These are phyloP conservation scores for Ceratotherium simum DNA, from an alignment of 2,113 vertebrate genomes.

Conservation along the genomic window DNA sequence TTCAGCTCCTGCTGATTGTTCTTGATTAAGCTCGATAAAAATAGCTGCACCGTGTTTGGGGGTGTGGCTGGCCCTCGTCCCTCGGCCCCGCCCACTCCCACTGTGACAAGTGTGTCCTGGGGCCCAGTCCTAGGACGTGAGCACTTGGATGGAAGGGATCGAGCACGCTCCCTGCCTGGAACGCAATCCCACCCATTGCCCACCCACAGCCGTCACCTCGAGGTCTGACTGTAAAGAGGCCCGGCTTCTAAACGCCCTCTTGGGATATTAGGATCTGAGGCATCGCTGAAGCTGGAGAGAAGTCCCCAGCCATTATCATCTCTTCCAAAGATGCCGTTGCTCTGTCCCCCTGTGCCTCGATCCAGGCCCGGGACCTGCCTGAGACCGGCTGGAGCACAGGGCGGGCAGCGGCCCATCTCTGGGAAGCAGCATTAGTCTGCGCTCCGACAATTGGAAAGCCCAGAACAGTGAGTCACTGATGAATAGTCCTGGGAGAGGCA, in stretches of 20 bases:
- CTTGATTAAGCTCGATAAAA: slow-evolving; percentile 86
- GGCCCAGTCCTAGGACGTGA: neutral
- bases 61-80: slow-evolving; percentile 44
- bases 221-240: neutral
- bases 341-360: neutral
- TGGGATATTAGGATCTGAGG: neutral
- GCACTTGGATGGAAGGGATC: neutral
- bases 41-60: slow-evolving; percentile 77
- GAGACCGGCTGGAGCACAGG: neutral
- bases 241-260: fast-evolving
- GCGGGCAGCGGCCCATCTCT: neutral
- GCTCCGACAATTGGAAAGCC: neutral
- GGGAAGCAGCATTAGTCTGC: too few relatives aligned
- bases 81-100: neutral
- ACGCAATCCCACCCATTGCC: neutral
- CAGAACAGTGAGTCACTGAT: neutral
- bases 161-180: fast-evolving
- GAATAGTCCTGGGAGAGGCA: neutral
- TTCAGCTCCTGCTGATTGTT: slow-evolving; percentile 84
- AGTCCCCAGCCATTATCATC: too few relatives aligned
- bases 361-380: neutral
- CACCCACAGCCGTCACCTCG: neutral
- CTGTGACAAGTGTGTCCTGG: neutral
- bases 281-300: neutral
- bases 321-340: too few relatives aligned